Percentiles rank a stretch among this genome's conserved stretches.
Evolutionary conservation across 2,113 vertebrate genomes (phyloP).

Genomic region (Pterocles burchelli): DNA sequence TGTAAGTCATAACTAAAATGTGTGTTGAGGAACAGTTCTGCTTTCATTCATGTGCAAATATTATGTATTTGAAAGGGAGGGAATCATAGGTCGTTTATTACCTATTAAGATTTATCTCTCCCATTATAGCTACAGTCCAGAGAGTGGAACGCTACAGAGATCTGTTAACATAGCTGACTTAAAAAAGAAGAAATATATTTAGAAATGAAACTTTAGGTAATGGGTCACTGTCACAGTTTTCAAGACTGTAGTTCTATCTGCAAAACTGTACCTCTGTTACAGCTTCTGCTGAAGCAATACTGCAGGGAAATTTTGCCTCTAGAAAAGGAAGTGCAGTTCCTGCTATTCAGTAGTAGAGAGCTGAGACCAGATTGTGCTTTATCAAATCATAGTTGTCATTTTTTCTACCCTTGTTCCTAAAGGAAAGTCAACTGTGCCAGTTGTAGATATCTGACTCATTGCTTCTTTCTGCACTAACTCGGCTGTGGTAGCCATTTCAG

Average conservation of each 20-base stretch:
- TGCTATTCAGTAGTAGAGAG: background rate
- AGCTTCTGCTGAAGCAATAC: background rate
- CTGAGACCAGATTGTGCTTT: background rate
- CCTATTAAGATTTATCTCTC: background rate
- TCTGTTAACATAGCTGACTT: background rate
- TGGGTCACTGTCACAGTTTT: background rate
- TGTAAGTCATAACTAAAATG: background rate
- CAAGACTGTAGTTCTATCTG: background rate
- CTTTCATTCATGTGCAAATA: slow-evolving; percentile 16
- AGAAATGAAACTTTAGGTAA: background rate
- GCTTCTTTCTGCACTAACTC: background rate
- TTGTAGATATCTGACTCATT: background rate
- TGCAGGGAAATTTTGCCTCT: background rate
- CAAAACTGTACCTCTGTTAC: background rate
- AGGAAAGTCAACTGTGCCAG: background rate
- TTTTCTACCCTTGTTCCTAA: background rate
- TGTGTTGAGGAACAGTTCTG: background rate
- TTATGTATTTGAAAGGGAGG: background rate
- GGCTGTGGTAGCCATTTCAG: background rate
- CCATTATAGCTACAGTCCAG: background rate
- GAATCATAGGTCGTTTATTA: background rate
- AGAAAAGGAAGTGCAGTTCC: background rate
- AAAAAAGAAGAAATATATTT: background rate
- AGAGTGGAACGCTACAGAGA: background rate
- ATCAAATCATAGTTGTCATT: background rate